Conservation (phyloP, 2,797 vertebrate genomes). For the Nasua narica region DNA sequence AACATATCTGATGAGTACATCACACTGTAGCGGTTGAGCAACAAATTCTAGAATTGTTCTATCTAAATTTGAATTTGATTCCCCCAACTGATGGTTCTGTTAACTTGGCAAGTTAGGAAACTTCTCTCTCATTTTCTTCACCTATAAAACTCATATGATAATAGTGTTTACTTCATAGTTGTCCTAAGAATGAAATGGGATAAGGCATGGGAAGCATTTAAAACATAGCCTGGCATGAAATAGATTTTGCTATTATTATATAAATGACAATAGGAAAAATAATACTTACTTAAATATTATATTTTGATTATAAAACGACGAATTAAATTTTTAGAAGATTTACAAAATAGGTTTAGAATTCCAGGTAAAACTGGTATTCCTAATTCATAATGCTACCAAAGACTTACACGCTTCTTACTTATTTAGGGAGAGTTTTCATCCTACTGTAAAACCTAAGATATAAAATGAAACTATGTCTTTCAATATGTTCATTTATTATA, state of each 20-base stretch:
- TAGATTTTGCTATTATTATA: neutral
- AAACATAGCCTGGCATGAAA: neutral
- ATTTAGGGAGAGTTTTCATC: neutral
- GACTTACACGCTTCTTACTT: neutral
- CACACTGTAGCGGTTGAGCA: neutral
- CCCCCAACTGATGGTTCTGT: neutral
- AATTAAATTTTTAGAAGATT: neutral
- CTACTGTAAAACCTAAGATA: neutral
- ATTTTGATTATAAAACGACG: neutral
- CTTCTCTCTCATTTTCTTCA: neutral
- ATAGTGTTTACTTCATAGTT: neutral
- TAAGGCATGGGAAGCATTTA: neutral
- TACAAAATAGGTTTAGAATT: neutral
- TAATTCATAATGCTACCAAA: neutral
- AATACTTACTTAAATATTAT: neutral
- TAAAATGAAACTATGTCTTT: neutral
- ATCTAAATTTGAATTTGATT: neutral
- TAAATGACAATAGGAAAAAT: neutral
- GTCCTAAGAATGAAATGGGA: neutral
- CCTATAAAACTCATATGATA: neutral
- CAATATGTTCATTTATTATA: neutral
- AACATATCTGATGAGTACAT: neutral
- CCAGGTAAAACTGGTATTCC: neutral
- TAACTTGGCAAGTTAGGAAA: neutral
- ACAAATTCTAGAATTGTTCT: neutral